Conservation (phyloP, 2,797 vertebrate genomes). For the Acipenser transmontanus region DNA sequence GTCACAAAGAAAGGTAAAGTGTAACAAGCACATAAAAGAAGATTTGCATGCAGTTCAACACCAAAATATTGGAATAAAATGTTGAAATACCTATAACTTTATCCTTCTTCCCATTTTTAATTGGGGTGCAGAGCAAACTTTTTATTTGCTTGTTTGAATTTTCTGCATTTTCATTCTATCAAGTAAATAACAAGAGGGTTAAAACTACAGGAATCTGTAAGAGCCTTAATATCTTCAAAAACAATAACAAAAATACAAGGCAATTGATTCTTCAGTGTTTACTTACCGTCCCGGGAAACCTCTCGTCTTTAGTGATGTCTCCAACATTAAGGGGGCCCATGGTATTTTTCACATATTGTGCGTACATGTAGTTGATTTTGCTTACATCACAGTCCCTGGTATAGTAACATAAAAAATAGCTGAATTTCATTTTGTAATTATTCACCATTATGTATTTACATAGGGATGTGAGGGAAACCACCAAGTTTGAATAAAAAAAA, state of each 20-base stretch:
- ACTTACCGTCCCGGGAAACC: slow-evolving; percentile 88
- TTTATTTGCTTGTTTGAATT: slow-evolving; percentile 57
- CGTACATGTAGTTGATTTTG: slow-evolving; percentile 94
- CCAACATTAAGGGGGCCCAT: slow-evolving; percentile 87
- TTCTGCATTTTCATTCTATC: slow-evolving; percentile 75
- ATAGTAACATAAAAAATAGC: slow-evolving; percentile 22
- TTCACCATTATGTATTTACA: no score
- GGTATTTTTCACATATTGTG: slow-evolving; percentile 85
- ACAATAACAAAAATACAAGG: no score
- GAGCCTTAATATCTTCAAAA: neutral
- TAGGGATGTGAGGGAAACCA: no score
- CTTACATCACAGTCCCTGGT: slow-evolving; percentile 71
- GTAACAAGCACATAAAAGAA: neutral
- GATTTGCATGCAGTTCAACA: neutral
- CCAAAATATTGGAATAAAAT: neutral
- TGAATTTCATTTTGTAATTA: no score
- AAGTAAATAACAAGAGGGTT: slow-evolving; percentile 6
- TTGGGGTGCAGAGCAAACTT: slow-evolving; percentile 91
- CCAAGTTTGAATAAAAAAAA: no score
- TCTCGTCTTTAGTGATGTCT: slow-evolving; percentile 76
- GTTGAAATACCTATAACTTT: slow-evolving; percentile 85
- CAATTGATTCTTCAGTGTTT: neutral
- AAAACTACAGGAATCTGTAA: neutral
- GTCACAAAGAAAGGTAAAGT: neutral
- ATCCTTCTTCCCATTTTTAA: slow-evolving; percentile 93